Evolutionary conservation across 2,797 vertebrate species (phyloP).

Genomic region (Bovichtus variegatus): DNA sequence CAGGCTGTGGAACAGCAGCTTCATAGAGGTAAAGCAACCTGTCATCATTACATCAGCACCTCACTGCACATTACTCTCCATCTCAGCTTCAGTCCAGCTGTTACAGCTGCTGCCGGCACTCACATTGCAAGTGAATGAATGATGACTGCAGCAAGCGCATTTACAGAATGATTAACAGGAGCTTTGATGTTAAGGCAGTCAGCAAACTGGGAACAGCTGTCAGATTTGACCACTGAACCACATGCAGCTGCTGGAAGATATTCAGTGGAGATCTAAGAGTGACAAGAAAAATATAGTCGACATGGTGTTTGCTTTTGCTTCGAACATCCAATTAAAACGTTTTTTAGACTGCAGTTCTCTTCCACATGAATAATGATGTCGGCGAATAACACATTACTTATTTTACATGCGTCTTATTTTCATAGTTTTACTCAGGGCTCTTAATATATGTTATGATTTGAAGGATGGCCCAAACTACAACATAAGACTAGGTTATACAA

Average conservation of each 20-base stretch:
- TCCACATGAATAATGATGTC: neutral
- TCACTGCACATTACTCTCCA: neutral
- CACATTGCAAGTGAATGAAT: neutral
- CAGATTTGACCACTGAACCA: slow-evolving; percentile 3
- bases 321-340: neutral
- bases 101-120: slow-evolving; percentile 4
- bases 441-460: neutral
- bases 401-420: neutral
- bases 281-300: neutral
- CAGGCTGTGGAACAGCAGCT: slow-evolving; percentile 94
- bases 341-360: neutral
- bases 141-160: neutral
- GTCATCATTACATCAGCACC: slow-evolving; percentile 10
- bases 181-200: slow-evolving; percentile 13
- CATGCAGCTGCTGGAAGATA: slow-evolving; percentile 5
- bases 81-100: slow-evolving; percentile 17
- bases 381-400: neutral
- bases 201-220: slow-evolving; percentile 14
- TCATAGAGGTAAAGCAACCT: slow-evolving; percentile 88
- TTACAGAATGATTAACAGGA: neutral
- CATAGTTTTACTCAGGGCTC: neutral
- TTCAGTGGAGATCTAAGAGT: neutral
- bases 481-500: neutral
- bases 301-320: neutral
- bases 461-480: neutral